Percentiles rank a stretch among this genome's conserved stretches.
Evolutionary conservation across 2,888 invertebrate species (phyloP).

Genomic region (Sarcophaga rosellei): DNA sequence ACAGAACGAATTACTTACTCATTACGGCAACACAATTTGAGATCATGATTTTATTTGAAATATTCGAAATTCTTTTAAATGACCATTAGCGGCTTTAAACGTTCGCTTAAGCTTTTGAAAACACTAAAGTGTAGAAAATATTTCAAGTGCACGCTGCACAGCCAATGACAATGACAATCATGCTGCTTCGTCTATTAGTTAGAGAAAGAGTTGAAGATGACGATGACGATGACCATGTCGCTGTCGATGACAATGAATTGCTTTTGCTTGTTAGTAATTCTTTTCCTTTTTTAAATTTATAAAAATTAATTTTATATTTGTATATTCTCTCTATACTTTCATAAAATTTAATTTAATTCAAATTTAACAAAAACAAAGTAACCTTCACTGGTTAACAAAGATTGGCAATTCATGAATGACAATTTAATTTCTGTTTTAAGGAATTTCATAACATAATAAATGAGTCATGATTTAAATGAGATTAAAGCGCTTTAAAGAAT

Average conservation of each 20-base stretch:
- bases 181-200: not conserved
- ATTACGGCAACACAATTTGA: slow-evolving; percentile 49
- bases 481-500: too few species aligned
- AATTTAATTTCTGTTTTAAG: not conserved
- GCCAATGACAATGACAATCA: slow-evolving; percentile 38
- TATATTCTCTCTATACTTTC: not conserved
- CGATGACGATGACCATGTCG: slow-evolving; percentile 23
- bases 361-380: slow-evolving; percentile 44
- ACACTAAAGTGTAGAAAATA: slow-evolving; percentile 2
- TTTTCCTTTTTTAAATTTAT: not conserved
- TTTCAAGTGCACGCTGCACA: slow-evolving; percentile 9
- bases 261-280: slow-evolving; percentile 38
- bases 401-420: slow-evolving; percentile 12
- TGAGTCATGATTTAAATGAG: slow-evolving; percentile 26
- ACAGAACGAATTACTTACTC: slow-evolving; percentile 31
- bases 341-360: slow-evolving; percentile 54
- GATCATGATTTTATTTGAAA: slow-evolving; percentile 66
- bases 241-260: slow-evolving; percentile 48
- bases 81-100: slow-evolving; percentile 46
- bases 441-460: slow-evolving; percentile 27
- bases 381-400: slow-evolving; percentile 53
- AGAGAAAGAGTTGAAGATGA: not conserved
- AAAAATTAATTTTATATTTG: not conserved
- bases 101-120: not conserved
- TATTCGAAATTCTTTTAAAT: slow-evolving; percentile 65